Evolutionary conservation across 2,888 invertebrate genomes (phyloP).

Genomic region (Tethea ocularis): DNA sequence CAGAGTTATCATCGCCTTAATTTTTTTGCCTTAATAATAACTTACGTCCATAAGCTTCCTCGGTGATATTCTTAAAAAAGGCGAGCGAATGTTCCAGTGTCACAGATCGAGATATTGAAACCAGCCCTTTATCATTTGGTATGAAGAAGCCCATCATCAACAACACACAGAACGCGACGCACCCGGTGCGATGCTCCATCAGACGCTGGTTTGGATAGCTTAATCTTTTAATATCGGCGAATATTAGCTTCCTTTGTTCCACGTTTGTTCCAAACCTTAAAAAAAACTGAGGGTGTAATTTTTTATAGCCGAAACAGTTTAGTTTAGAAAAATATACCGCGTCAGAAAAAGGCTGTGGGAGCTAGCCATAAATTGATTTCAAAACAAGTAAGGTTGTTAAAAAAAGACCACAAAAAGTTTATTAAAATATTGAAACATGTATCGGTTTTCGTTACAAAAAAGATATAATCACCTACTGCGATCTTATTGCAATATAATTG

Average conservation of each 20-base stretch:
- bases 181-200: background rate
- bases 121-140: background rate
- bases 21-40: background rate
- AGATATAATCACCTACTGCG: too few relatives aligned
- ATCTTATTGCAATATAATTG: too few relatives aligned
- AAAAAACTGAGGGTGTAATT: background rate
- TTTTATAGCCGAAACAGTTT: too few relatives aligned
- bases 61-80: background rate
- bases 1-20: too few relatives aligned
- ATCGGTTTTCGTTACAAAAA: too few relatives aligned
- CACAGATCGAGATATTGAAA: background rate
- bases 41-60: background rate
- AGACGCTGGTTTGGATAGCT: background rate
- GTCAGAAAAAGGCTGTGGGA: too few relatives aligned
- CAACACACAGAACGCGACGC: background rate
- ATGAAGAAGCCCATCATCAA: background rate
- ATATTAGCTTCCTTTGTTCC: background rate
- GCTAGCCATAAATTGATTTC: too few relatives aligned
- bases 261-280: background rate
- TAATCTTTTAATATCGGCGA: background rate
- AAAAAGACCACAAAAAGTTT: too few relatives aligned
- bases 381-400: too few relatives aligned
- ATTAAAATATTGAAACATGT: too few relatives aligned
- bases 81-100: background rate
- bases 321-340: too few relatives aligned